A percentile compares a stretch with the other conserved stretches of the same genome.
Conservation (phyloP, 2,888 invertebrate genomes). For the Apomyelois bistriatella region DNA sequence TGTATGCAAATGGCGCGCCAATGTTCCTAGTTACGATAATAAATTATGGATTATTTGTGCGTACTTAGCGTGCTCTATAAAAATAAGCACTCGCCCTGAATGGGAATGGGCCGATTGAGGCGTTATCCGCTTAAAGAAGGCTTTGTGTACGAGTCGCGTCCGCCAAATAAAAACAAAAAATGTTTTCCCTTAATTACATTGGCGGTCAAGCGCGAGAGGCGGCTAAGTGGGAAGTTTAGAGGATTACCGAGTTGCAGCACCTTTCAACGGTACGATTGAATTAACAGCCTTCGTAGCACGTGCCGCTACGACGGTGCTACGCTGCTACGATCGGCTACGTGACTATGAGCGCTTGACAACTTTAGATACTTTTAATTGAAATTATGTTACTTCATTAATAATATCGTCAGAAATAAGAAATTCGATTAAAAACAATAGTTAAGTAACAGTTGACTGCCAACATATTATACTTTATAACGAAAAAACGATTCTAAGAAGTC, state of each 20-base stretch:
- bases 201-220: constrained; percentile 27
- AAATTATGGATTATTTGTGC: constrained; percentile 48
- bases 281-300: constrained; percentile 55
- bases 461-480: too few relatives aligned
- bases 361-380: background rate
- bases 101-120: constrained; percentile 31
- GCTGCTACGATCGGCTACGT: constrained; percentile 29
- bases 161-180: constrained; percentile 20
- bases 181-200: constrained; percentile 24
- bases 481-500: too few relatives aligned
- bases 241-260: constrained; percentile 31
- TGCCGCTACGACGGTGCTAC: constrained; percentile 38
- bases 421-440: too few relatives aligned
- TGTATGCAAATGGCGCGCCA: constrained; percentile 43
- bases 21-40: constrained; percentile 37
- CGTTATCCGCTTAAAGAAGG: constrained; percentile 14
- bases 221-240: constrained; percentile 31
- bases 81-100: constrained; percentile 33
- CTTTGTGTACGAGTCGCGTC: constrained; percentile 9
- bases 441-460: too few relatives aligned
- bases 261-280: constrained; percentile 49
- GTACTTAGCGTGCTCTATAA: constrained; percentile 33
- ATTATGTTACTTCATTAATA: background rate
- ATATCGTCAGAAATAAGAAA: too few relatives aligned
- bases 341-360: background rate